A percentile compares a stretch with the other conserved stretches of the same genome.
Conservation (phyloP, 2,797 vertebrate genomes). For the Alcedo quadribrachys region DNA sequence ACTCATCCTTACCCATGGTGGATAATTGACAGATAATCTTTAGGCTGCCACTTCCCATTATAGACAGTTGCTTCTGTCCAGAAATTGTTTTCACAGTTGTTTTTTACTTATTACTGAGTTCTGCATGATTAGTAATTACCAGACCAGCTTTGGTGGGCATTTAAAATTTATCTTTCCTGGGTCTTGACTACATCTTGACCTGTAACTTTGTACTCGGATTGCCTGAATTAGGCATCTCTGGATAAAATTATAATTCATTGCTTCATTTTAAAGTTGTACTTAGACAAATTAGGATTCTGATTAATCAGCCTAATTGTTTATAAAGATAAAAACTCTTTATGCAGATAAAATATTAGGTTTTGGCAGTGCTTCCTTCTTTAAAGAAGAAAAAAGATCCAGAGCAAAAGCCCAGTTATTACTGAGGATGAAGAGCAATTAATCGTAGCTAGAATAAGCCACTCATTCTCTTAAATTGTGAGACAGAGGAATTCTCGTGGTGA, state of each 20-base stretch:
- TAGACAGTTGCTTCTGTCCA: neutral
- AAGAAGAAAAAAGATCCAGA: neutral
- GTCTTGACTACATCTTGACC: neutral
- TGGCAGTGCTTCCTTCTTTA: neutral
- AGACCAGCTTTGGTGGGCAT: neutral
- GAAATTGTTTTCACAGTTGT: neutral
- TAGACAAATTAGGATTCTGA: neutral
- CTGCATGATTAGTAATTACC: neutral
- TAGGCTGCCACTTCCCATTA: neutral
- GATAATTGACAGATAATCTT: neutral
- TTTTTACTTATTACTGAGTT: neutral
- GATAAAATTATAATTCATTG: neutral
- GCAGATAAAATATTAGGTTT: neutral
- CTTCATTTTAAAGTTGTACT: neutral
- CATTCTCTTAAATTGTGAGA: neutral
- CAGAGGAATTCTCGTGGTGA: neutral
- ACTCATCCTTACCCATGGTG: neutral
- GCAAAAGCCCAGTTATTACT: neutral
- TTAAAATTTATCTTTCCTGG: neutral
- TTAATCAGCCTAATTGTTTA: neutral
- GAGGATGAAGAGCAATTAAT: neutral
- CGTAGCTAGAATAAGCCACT: neutral
- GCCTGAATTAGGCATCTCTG: neutral
- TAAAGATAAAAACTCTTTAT: neutral
- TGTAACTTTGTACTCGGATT: neutral